These are phyloP conservation scores for Octonoba sinensis DNA, from an alignment of 2,888 invertebrate species.

Conservation along the genomic window DNA sequence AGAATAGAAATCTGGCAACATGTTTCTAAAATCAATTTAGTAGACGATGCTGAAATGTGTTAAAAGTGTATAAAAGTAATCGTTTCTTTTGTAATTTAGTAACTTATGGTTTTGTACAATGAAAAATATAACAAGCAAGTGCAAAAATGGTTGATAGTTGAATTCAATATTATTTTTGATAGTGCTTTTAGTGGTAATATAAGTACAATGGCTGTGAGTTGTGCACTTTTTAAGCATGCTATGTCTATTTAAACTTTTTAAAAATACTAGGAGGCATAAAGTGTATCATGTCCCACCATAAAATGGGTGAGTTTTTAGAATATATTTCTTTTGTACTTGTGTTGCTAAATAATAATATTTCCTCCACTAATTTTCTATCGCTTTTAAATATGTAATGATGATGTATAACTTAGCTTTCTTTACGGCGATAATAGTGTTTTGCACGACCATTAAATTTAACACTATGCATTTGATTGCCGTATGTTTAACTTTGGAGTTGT, in stretches of 20 bases:
- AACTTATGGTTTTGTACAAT: too few species aligned
- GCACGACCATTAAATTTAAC: not conserved
- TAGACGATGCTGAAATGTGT: conserved; percentile 4
- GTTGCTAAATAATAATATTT: not conserved
- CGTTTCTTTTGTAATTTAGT: not conserved
- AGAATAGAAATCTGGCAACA: not conserved
- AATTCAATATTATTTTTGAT: not conserved
- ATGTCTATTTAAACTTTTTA: conserved; percentile 4
- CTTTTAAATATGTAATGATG: not conserved
- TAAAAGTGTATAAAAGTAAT: conserved; percentile 3
- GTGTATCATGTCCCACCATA: conserved; percentile 62
- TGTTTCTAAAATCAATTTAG: conserved; percentile 16
- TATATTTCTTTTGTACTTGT: not conserved
- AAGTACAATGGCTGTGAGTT: not conserved
- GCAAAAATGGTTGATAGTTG: too few species aligned
- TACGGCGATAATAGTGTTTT: not conserved
- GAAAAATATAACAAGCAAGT: too few species aligned
- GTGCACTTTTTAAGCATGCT: not conserved
- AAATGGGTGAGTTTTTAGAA: conserved; percentile 48
- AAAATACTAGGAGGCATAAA: not conserved
- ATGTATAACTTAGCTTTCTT: not conserved
- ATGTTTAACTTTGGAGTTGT: not conserved
- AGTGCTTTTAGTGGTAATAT: not conserved
- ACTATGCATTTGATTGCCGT: not conserved
- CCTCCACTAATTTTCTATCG: not conserved